Conservation (phyloP, 2,113 vertebrate genomes). For the Periophthalmus modestus region DNA sequence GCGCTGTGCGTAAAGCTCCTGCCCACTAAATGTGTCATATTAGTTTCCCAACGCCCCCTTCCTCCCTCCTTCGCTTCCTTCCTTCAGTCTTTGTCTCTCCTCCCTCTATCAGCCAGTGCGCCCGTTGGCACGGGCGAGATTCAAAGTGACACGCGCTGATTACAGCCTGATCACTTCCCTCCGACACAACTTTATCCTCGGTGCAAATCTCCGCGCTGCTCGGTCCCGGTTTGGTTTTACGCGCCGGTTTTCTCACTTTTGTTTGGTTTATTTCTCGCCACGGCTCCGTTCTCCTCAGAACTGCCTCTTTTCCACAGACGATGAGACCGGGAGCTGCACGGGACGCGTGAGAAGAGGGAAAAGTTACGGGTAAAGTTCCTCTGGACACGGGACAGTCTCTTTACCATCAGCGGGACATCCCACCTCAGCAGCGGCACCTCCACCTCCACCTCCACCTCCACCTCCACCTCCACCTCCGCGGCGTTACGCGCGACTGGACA, state of each 20-base stretch:
- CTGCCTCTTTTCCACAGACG: slow-evolving; percentile 20
- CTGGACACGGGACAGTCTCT: slow-evolving; percentile 9
- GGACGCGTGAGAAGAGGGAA: slow-evolving; percentile 23
- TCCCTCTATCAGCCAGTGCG: slow-evolving; percentile 68
- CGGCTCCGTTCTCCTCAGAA: not conserved
- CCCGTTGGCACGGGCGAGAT: slow-evolving; percentile 68
- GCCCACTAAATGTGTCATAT: slow-evolving; percentile 44
- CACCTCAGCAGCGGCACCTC: slow-evolving; percentile 19
- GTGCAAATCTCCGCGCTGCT: not conserved
- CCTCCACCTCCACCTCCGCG: slow-evolving; percentile 8
- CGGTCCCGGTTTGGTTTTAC: not conserved
- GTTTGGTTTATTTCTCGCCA: not conserved
- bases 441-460: too few relatives aligned
- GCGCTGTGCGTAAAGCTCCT: slow-evolving; percentile 23
- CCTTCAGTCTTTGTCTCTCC: slow-evolving; percentile 48
- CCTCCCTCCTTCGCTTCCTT: slow-evolving; percentile 24
- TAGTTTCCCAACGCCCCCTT: slow-evolving; percentile 44
- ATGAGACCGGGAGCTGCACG: slow-evolving; percentile 47
- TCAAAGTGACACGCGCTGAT: slow-evolving; percentile 73
- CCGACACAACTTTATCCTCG: slow-evolving; percentile 16
- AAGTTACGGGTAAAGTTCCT: not conserved
- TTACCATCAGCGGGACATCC: slow-evolving; percentile 31
- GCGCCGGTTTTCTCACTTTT: not conserved
- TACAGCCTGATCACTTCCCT: slow-evolving; percentile 38
- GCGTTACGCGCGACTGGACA: slow-evolving; percentile 10